Evolutionary conservation across 2,888 invertebrate genomes (phyloP), one percentile per base, ranked within the genome.

Genomic region (Eupithecia centaureata): DNA sequence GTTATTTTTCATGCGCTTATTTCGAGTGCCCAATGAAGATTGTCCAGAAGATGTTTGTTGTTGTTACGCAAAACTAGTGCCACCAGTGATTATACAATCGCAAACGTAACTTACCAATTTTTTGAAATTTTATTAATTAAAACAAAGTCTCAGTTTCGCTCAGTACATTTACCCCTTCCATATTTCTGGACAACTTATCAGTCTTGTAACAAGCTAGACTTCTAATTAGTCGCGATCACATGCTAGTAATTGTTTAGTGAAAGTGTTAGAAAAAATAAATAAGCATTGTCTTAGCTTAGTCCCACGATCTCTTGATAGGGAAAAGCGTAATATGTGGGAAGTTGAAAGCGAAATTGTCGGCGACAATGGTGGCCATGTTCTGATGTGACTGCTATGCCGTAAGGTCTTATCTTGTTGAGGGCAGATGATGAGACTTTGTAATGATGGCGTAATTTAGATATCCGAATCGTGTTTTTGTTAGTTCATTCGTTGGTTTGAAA

Each of bases 271-370:
- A 88, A 89, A 89, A 88, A 85, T 84, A 87, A 86, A 87, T 85
- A 84, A 83, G 80, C 86, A 90, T 91, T 92, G 91, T 91, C 81
- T 85, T 79, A 76, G 73, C 75, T 72, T 73, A 73, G 71, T 92
- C 92, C 90, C 92, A 92, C 92, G 92, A 91, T 92, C 88, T 89
- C 82, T 78, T 86, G 91, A 90, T 90, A 90, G 87, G 87, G 88
- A 90, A 90, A 91, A 88, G 86, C 87, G 89, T 86, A 87, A 87
- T 89, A 86, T 81, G 87, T 92, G 92, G 90, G 92, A 92, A 91
- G 79, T 80, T 82, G 84, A 90, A 86, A 91, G 88, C 86, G 91
- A 92, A 90, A 91, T 89, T 82, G 80, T 74, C 71, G 72, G 74
- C 79, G 86, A 89, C 88, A 89, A 88, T 87, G 76, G 84, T 70